These are phyloP conservation scores for Sisor rabdophorus DNA, from an alignment of 2,113 vertebrate species.

Conservation along the genomic window DNA sequence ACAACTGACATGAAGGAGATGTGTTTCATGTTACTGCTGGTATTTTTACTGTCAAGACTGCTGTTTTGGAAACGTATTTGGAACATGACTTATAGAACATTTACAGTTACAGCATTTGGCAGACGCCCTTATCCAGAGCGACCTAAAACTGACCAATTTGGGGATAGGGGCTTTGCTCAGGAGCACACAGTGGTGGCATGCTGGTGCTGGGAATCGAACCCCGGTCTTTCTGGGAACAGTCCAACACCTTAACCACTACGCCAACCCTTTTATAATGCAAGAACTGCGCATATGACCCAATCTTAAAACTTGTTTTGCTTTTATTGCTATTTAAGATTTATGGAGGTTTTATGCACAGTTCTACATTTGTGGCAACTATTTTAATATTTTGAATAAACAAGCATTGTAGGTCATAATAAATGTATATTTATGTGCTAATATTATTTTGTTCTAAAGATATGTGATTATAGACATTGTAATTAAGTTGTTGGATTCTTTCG, in stretches of 20 bases:
- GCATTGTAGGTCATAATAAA: too few species aligned
- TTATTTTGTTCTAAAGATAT: neutral
- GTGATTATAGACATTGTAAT: neutral
- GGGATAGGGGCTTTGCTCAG: too few species aligned
- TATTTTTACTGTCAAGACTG: neutral
- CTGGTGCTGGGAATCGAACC: too few species aligned
- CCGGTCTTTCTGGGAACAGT: too few species aligned
- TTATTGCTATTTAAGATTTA: neutral
- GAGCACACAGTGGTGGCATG: too few species aligned
- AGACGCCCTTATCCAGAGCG: too few species aligned
- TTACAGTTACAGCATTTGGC: too few species aligned
- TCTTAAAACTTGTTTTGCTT: neutral
- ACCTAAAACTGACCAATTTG: too few species aligned
- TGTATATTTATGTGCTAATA: neutral
- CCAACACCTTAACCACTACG: too few species aligned
- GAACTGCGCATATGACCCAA: neutral
- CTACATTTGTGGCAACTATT: too few species aligned
- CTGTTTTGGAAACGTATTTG: neutral
- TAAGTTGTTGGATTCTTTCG: neutral
- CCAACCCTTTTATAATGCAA: neutral
- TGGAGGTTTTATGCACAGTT: too few species aligned
- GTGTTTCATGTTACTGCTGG: neutral
- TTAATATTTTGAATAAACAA: too few species aligned
- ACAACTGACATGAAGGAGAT: neutral
- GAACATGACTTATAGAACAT: neutral